Percentiles rank a stretch among this genome's conserved stretches.
Evolutionary conservation across 2,797 vertebrate species (phyloP).

Genomic region (Apodemus agrarius): DNA sequence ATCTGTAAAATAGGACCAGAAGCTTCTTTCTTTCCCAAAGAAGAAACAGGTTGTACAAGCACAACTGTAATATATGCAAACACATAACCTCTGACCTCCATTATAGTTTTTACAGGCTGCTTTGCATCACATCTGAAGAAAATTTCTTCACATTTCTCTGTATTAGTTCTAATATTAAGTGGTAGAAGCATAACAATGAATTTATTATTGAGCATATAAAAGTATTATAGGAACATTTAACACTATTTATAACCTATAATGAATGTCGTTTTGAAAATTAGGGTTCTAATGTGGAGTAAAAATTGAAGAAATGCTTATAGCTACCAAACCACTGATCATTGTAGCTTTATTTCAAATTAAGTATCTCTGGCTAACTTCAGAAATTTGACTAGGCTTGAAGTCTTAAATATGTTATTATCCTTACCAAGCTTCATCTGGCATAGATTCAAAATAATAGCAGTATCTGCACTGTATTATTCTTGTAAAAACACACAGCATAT

Average conservation of each 20-base stretch:
- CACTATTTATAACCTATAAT: conserved; percentile 35
- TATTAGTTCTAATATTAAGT: conserved; percentile 11
- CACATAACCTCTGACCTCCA: neutral
- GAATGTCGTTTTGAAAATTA: conserved; percentile 46
- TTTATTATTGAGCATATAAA: neutral
- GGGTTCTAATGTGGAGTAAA: neutral
- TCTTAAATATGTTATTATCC: neutral
- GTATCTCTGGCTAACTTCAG: neutral
- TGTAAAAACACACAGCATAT: neutral
- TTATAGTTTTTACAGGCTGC: neutral
- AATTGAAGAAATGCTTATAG: conserved; percentile 1
- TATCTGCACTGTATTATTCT: neutral
- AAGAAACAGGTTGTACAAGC: neutral
- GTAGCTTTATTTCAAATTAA: neutral
- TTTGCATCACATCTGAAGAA: conserved; percentile 1
- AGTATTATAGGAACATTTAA: neutral
- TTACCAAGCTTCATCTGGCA: neutral
- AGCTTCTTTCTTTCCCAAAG: neutral
- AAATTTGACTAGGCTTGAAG: neutral
- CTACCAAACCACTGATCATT: neutral
- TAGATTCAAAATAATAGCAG: neutral
- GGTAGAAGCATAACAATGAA: neutral
- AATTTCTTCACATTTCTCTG: neutral
- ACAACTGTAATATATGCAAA: neutral
- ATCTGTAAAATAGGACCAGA: neutral